Evolutionary conservation across 2,113 vertebrate species (phyloP).

Genomic region (Phocoena sinus): DNA sequence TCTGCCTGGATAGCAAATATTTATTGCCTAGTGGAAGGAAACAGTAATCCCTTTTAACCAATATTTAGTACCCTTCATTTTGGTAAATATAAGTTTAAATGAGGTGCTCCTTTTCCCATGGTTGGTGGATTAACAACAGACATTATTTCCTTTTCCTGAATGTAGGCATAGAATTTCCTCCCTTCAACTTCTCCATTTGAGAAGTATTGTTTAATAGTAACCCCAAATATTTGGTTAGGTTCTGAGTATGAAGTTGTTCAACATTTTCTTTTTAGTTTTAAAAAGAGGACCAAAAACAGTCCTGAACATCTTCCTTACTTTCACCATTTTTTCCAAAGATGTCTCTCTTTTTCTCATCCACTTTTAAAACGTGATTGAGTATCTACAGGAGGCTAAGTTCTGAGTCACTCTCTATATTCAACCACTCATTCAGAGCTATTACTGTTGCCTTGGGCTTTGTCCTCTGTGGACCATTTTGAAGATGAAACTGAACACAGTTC

Average conservation of each 20-base stretch:
- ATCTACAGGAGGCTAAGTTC: neutral
- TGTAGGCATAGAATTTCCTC: neutral
- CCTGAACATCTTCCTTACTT: neutral
- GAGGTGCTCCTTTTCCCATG: neutral
- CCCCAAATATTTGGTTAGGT: neutral
- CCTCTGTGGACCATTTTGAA: neutral
- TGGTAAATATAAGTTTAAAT: neutral
- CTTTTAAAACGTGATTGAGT: neutral
- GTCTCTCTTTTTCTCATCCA: neutral
- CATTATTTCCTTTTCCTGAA: neutral
- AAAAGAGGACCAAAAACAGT: neutral
- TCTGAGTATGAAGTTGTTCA: neutral
- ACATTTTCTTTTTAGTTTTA: neutral
- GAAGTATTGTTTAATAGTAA: neutral
- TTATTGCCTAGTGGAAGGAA: neutral
- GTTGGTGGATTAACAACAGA: neutral
- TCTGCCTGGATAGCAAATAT: neutral
- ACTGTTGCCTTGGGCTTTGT: neutral
- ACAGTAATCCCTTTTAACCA: neutral
- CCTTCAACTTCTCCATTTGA: neutral
- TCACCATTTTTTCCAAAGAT: neutral
- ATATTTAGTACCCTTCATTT: neutral
- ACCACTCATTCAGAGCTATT: neutral
- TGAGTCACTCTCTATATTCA: neutral
- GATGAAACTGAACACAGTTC: neutral